Evolutionary conservation across 2,888 invertebrate species (phyloP).

Genomic region (Coelinius sp.): DNA sequence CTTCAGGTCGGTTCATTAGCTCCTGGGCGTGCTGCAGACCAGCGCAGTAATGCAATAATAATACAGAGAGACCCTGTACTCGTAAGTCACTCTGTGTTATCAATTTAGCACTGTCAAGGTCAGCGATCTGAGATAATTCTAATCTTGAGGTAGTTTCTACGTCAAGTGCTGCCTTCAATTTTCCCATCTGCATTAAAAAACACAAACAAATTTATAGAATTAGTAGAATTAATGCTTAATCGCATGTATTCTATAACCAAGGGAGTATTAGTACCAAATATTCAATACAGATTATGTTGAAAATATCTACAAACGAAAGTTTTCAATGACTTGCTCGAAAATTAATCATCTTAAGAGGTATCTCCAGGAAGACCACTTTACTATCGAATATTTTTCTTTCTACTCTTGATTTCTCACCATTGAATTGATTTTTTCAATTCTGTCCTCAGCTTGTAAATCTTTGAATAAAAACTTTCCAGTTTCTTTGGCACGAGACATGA

Average conservation of each 20-base stretch:
- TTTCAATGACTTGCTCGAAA: no score
- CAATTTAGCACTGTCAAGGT: slow-evolving; percentile 60
- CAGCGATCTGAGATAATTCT: slow-evolving; percentile 62
- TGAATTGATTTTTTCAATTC: slow-evolving; percentile 84
- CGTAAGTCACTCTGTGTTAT: slow-evolving; percentile 83
- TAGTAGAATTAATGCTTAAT: background rate
- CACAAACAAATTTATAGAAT: background rate
- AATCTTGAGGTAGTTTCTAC: slow-evolving; percentile 76
- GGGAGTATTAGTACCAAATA: no score
- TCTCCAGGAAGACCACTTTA: no score
- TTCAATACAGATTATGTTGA: no score
- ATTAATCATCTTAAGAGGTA: no score
- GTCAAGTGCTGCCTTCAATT: slow-evolving; percentile 83
- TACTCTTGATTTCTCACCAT: slow-evolving; percentile 77
- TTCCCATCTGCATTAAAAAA: slow-evolving; percentile 75
- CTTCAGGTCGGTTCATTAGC: slow-evolving; percentile 55
- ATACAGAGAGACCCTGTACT: slow-evolving; percentile 90
- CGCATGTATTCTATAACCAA: no score
- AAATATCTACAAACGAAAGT: no score
- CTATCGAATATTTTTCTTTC: no score
- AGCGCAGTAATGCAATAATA: slow-evolving; percentile 95
- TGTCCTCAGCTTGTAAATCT: slow-evolving; percentile 78
- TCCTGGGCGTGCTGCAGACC: slow-evolving; percentile 88
- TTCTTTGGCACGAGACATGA: slow-evolving; percentile 91
- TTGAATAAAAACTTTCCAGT: slow-evolving; percentile 87